Base-by-base conservation (phyloP, 2,113 vertebrate species). In the Podocnemis expansa region DNA sequence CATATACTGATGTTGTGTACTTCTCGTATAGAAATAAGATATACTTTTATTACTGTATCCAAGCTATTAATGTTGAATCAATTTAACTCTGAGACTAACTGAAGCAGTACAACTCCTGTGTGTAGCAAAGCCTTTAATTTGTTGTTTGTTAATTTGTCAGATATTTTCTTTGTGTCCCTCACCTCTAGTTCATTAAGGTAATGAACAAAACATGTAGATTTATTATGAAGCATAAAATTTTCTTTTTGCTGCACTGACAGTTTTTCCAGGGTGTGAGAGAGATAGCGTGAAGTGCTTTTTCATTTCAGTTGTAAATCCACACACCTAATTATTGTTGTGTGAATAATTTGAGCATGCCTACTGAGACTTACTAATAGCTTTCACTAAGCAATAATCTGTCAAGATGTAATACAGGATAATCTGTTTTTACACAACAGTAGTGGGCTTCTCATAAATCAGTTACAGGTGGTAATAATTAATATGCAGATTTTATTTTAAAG, bases 401-500 rank as follows among this genome's bases (percentile, higher is more conserved):
- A 96, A 78, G 83, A 38, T 85, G 83, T 89, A 94, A 92, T 91
- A 51, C 54, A 54, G 34, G 43, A 84, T 91, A 92, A 91, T 94
- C 78, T 95, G 83, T 93, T 97, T 96, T 96, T 94, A 94, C 63
- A 93, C 87, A 93, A 90, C 21, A 85, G 16, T 96, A n/a, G 34
- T 85, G 80, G 88, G 70, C 54, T 22, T 83, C 87, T 94, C 80
- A 87, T 95, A 97, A 96, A 95, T 96, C 93, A 96, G n/a, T 88
- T 93, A 89, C 89, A 78, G 85, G n/a, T n/a, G n/a, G n/a, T n/a
- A n/a, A n/a, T n/a, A 91, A 85, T 93, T 94, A 84, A 70, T 89
- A n/a, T 55, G 80, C 95, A 89, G 76, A 90, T 82, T 94, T 67
- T 92, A 88, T 94, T 96, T 91, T 92, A 89, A 95, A 96, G 88